phyloP scores from a whole-genome alignment of 2,888 invertebrate genomes.

The Scrobipalpa costella region DNA sequence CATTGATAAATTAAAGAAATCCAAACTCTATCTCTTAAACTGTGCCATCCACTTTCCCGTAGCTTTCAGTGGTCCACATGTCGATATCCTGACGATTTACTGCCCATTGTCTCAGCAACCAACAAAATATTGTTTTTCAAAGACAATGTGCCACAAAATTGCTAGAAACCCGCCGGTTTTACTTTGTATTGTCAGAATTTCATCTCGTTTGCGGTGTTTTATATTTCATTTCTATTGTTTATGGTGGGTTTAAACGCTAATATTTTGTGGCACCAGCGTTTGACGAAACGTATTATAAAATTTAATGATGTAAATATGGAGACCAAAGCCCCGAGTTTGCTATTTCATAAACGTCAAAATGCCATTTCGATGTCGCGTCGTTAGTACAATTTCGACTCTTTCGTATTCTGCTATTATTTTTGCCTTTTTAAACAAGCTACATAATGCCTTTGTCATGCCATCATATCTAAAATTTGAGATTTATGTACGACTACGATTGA shows the following conservation, averaged over 20 bases:
- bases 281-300: not conserved
- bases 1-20: not conserved
- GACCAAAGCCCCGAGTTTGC: no score
- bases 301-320: no score
- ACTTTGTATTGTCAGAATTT: slow-evolving; percentile 2
- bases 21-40: not conserved
- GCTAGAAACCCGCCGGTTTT: slow-evolving; percentile 8
- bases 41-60: not conserved
- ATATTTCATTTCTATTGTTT: not conserved
- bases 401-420: no score
- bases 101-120: slow-evolving; percentile 2
- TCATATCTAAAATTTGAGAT: no score
- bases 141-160: slow-evolving; percentile 12
- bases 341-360: no score
- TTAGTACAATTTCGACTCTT: no score
- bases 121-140: slow-evolving; percentile 11
- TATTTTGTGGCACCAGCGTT: not conserved
- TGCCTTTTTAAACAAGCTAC: no score
- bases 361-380: no score
- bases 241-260: not conserved
- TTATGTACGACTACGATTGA: no score
- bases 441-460: no score
- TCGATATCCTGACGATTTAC: slow-evolving; percentile 5
- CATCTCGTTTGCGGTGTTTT: not conserved
- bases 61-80: slow-evolving; percentile 10